These are phyloP conservation scores for Lasius platythorax DNA, from an alignment of 2,888 invertebrate genomes.

Conservation along the genomic window DNA sequence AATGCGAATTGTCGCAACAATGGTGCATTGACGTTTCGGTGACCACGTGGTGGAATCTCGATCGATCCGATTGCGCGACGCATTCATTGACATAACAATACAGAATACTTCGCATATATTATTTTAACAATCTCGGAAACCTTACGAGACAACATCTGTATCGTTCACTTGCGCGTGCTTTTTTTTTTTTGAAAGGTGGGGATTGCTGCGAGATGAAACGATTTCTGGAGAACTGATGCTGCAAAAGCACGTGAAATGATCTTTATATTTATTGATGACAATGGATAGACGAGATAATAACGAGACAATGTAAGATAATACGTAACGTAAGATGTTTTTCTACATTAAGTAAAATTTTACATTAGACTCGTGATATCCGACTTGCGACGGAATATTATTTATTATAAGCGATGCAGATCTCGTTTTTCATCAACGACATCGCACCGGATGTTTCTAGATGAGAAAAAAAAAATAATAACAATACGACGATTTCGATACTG, in stretches of 20 bases:
- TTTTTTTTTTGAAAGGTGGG: neutral
- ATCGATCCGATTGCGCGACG: neutral
- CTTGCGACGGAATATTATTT: neutral
- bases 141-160: neutral
- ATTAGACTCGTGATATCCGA: neutral
- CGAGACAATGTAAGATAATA: neutral
- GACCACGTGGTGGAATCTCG: slow-evolving; percentile 13
- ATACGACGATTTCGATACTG: neutral
- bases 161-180: too few relatives aligned
- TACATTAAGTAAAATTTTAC: neutral
- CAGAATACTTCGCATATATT: neutral
- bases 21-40: neutral
- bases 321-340: neutral
- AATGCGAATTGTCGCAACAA: neutral
- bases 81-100: slow-evolving; percentile 1
- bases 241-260: neutral
- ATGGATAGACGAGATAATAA: neutral
- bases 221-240: neutral
- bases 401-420: slow-evolving; percentile 32
- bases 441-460: neutral
- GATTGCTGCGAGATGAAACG: neutral
- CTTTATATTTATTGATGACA: neutral
- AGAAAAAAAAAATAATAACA: neutral
- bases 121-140: neutral
- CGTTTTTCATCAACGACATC: neutral